Evolutionary conservation across 2,888 invertebrate genomes (phyloP).

Genomic region (Pachliopta kotzebuea): DNA sequence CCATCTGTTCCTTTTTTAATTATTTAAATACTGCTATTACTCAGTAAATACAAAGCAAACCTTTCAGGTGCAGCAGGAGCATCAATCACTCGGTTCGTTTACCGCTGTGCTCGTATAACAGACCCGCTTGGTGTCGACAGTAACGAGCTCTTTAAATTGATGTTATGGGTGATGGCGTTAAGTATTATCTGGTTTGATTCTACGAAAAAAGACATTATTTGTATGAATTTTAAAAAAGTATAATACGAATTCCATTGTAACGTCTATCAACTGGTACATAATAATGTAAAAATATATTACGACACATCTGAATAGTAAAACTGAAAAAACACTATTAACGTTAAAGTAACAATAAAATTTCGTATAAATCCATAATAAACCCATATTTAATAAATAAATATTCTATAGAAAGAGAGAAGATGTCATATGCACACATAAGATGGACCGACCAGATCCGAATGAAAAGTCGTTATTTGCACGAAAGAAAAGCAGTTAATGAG

Average conservation of each 20-base stretch:
- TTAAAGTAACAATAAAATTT: no score
- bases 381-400: no score
- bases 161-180: not conserved
- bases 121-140: not conserved
- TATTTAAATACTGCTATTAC: not conserved
- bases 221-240: not conserved
- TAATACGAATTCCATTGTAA: not conserved
- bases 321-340: no score
- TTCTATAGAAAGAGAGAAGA: no score
- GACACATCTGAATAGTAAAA: no score
- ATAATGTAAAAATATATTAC: no score
- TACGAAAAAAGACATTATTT: not conserved
- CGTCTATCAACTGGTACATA: no score
- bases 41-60: not conserved
- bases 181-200: not conserved
- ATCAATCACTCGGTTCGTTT: conserved; percentile 4
- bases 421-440: no score
- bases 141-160: not conserved
- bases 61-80: not conserved
- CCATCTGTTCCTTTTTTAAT: not conserved
- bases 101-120: not conserved
- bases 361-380: no score
- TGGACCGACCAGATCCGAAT: no score
- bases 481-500: no score
- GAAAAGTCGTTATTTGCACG: no score